Percentiles rank a stretch among this genome's conserved stretches.
Evolutionary conservation across 2,888 invertebrate genomes (phyloP).

Genomic region (Xestia rhomboidea): DNA sequence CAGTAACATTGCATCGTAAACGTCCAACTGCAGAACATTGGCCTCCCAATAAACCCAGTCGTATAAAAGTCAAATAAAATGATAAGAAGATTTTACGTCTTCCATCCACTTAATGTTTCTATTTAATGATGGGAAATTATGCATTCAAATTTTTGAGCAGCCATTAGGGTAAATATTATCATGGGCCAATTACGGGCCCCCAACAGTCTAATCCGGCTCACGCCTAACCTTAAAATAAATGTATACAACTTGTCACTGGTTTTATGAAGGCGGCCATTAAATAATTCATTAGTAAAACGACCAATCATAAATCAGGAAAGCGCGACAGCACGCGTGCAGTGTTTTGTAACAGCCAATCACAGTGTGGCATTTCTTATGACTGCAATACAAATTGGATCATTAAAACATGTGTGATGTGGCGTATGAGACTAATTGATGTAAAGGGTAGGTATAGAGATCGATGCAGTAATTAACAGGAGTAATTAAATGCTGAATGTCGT

Average conservation of each 20-base stretch:
- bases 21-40: conserved; percentile 24
- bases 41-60: conserved; percentile 17
- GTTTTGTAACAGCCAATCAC: conserved; percentile 72
- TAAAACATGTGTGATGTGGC: conserved; percentile 34
- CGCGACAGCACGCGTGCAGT: conserved; percentile 62
- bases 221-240: conserved; percentile 54
- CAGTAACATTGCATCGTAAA: conserved; percentile 35
- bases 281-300: conserved; percentile 74
- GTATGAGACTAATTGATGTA: conserved; percentile 37
- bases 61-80: conserved; percentile 48
- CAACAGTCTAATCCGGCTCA: conserved; percentile 29
- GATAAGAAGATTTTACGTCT: conserved; percentile 46
- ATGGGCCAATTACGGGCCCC: conserved; percentile 50
- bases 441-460: conserved; percentile 25
- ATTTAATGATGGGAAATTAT: conserved; percentile 59
- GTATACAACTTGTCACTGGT: conserved; percentile 65
- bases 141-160: conserved; percentile 45
- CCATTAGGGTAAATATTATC: conserved; percentile 42
- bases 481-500: conserved; percentile 40
- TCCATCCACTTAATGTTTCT: conserved; percentile 34
- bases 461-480: conserved; percentile 28
- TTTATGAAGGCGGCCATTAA: conserved; percentile 73
- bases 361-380: conserved; percentile 53
- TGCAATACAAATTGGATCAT: conserved; percentile 67
- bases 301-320: conserved; percentile 79